Percentiles rank a stretch among this genome's conserved stretches.
Evolutionary conservation across 1,140 invertebrate species (phyloP).

Genomic region (Ceratina japonica): DNA sequence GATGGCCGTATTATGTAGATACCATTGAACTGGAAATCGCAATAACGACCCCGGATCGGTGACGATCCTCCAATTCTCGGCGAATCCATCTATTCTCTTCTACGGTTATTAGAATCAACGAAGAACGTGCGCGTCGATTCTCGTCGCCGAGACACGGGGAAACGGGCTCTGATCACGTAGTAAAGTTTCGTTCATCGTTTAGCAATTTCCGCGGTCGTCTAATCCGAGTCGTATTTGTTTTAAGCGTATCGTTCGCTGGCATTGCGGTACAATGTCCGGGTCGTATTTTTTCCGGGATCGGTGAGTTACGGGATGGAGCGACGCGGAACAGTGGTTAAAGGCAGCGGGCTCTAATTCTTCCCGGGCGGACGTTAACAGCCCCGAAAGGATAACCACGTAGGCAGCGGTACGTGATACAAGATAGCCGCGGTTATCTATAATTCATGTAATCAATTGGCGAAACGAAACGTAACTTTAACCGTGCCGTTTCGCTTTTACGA

Average conservation of each 20-base stretch:
- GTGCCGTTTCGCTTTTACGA: slow-evolving; percentile 59
- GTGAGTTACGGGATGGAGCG: slow-evolving; percentile 49
- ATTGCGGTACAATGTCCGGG: neutral
- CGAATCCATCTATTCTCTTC: neutral
- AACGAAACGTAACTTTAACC: slow-evolving; percentile 63
- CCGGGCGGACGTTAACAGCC: slow-evolving; percentile 63
- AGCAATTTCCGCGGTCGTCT: no score
- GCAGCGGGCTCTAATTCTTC: slow-evolving; percentile 61
- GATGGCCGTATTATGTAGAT: slow-evolving; percentile 48
- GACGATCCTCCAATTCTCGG: slow-evolving; percentile 16
- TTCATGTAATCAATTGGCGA: slow-evolving; percentile 70
- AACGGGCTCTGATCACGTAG: no score
- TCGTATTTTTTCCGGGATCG: slow-evolving; percentile 46
- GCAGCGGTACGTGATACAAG: slow-evolving; percentile 41
- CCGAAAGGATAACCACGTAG: slow-evolving; percentile 64
- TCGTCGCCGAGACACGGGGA: no score
- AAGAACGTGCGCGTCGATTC: no score
- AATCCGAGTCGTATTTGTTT: neutral
- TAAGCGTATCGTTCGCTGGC: neutral
- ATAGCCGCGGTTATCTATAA: slow-evolving; percentile 58
- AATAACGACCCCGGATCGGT: slow-evolving; percentile 53
- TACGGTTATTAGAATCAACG: no score
- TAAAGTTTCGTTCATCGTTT: no score
- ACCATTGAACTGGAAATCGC: slow-evolving; percentile 50
- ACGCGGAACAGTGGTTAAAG: slow-evolving; percentile 58